Evolutionary conservation across 2,797 vertebrate genomes (phyloP).

Genomic region (Prionace glauca): DNA sequence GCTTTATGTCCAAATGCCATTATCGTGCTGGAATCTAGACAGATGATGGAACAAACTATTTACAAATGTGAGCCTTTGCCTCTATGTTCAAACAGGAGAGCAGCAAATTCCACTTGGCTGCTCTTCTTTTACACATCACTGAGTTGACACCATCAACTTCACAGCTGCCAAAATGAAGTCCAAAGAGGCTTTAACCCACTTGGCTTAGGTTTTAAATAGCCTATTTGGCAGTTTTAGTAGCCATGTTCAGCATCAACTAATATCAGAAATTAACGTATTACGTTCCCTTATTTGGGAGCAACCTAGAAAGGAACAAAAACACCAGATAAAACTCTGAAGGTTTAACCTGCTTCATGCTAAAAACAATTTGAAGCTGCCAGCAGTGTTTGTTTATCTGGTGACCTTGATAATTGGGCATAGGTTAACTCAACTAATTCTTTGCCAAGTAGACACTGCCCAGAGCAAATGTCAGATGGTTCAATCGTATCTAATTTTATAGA

Average conservation of each 20-base stretch:
- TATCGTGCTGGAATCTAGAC: not conserved
- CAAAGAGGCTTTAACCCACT: not conserved
- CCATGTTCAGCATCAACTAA: not conserved
- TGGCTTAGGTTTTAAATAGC: slow-evolving; percentile 2
- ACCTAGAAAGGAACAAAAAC: not conserved
- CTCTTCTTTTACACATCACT: slow-evolving; percentile 5
- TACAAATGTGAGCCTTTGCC: not conserved
- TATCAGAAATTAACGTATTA: not conserved
- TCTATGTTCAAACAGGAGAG: not conserved
- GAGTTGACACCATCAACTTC: slow-evolving; percentile 25
- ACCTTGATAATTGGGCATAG: not conserved
- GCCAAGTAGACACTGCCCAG: not conserved
- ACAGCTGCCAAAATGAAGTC: slow-evolving; percentile 22
- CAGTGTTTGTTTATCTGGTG: not conserved
- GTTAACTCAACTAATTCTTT: not conserved
- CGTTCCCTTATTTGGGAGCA: not conserved
- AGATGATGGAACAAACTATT: not conserved
- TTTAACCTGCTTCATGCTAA: not conserved
- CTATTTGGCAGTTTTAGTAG: not conserved
- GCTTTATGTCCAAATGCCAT: slow-evolving; percentile 8
- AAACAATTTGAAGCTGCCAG: not conserved
- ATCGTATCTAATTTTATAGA: not conserved
- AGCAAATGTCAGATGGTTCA: not conserved
- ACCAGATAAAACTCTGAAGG: not conserved
- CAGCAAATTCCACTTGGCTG: not conserved